phyloP scores from a whole-genome alignment of 37 sponge, comb jelly and placozoan genomes.

The Spongilla lacustris region DNA sequence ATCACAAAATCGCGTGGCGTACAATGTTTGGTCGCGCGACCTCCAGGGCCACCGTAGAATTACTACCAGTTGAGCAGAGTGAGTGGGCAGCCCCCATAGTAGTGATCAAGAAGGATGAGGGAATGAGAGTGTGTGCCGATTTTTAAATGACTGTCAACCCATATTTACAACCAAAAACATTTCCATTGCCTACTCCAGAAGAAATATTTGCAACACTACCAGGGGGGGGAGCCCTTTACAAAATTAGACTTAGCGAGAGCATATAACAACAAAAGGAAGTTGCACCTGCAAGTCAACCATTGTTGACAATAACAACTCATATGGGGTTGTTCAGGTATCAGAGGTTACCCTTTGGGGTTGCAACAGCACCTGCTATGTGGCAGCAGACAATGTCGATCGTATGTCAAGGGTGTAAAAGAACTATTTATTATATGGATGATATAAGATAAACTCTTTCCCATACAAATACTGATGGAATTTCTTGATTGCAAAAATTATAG shows the following conservation, averaged over 20 bases:
- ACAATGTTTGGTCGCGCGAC: no score
- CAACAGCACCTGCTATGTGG: slow-evolving; percentile 38
- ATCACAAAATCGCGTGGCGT: no score
- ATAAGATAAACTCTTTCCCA: no score
- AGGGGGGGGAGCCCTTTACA: neutral
- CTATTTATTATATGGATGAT: neutral
- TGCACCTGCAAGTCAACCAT: slow-evolving; percentile 1
- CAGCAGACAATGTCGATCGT: slow-evolving; percentile 15
- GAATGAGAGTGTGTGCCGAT: slow-evolving; percentile 22
- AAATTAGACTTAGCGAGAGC: slow-evolving; percentile 13
- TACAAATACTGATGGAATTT: no score
- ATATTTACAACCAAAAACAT: neutral
- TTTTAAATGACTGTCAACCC: slow-evolving; percentile 23
- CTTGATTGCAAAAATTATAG: no score
- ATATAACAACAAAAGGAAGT: slow-evolving; percentile 29
- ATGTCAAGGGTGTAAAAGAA: neutral
- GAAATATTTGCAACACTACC: slow-evolving; percentile 27
- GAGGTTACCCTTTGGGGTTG: slow-evolving; percentile 12
- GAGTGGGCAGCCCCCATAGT: slow-evolving; percentile 25
- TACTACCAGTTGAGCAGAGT: neutral
- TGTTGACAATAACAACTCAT: slow-evolving; percentile 10
- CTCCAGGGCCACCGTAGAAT: no score
- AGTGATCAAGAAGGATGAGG: slow-evolving; percentile 17
- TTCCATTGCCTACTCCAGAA: slow-evolving; percentile 23
- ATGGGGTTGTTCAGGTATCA: slow-evolving; percentile 15